These are phyloP conservation scores for Formica aserva DNA, from an alignment of 2,888 invertebrate species.

Conservation along the genomic window DNA sequence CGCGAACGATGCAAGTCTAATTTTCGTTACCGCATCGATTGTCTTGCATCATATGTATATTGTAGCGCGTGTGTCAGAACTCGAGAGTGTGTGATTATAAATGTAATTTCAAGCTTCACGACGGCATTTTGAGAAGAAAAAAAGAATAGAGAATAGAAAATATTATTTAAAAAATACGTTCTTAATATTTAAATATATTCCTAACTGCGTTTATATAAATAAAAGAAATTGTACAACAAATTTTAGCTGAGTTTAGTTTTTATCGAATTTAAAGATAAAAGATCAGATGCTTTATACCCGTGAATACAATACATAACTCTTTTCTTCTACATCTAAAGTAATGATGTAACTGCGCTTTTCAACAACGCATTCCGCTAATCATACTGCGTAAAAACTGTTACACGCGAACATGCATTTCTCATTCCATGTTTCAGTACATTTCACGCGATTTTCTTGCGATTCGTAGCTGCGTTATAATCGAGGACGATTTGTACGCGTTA, in stretches of 20 bases:
- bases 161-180: not conserved
- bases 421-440: conserved; percentile 42
- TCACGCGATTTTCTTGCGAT: conserved; percentile 2
- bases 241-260: not conserved
- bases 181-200: not conserved
- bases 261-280: not conserved
- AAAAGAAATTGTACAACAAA: not conserved
- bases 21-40: conserved; percentile 21
- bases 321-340: conserved; percentile 1
- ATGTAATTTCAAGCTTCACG: not conserved
- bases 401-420: conserved; percentile 25
- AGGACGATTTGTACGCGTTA: conserved; percentile 26
- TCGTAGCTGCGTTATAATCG: conserved; percentile 31
- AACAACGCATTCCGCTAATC: conserved; percentile 38
- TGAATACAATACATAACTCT: not conserved
- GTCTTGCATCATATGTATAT: not conserved
- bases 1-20: conserved; percentile 32
- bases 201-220: not conserved
- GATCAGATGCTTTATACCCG: not conserved
- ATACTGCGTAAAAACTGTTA: conserved; percentile 45
- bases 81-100: not conserved
- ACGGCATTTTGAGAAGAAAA: not conserved
- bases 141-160: not conserved
- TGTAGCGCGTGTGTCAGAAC: not conserved
- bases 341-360: conserved; percentile 33